Percentiles rank a stretch among this genome's conserved stretches.
These are phyloP conservation scores for Entomobrya multifasciata DNA, from an alignment of 2,888 invertebrate species.

Conservation along the genomic window DNA sequence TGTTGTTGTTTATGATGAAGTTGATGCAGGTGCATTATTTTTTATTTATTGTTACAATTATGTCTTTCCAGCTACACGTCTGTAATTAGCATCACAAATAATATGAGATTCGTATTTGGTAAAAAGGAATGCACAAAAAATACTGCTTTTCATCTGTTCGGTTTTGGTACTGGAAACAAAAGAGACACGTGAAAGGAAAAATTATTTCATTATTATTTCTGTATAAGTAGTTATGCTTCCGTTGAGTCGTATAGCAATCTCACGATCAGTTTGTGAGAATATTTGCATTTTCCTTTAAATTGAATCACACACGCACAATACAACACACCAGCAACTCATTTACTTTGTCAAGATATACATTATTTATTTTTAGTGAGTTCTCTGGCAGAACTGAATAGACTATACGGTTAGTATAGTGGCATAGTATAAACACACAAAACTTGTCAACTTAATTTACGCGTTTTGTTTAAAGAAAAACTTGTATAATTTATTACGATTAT, in stretches of 20 bases:
- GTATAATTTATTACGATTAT: constrained; percentile 62
- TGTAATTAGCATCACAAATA: constrained; percentile 52
- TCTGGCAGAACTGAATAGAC: background rate
- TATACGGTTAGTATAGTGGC: background rate
- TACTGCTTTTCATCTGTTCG: constrained; percentile 31
- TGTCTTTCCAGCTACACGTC: constrained; percentile 11
- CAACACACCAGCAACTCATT: background rate
- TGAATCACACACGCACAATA: background rate
- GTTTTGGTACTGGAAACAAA: background rate
- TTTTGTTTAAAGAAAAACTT: constrained; percentile 65
- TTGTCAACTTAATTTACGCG: constrained; percentile 68
- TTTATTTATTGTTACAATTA: constrained; percentile 39
- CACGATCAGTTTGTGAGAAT: background rate
- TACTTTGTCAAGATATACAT: background rate
- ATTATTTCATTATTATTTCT: background rate
- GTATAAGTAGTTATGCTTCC: background rate
- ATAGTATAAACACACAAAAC: constrained; percentile 17
- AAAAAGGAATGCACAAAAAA: constrained; percentile 17
- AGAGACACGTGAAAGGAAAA: constrained; percentile 17
- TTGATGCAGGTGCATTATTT: constrained; percentile 53
- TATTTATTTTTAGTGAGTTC: background rate
- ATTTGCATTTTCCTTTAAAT: constrained; percentile 18
- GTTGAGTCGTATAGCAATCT: background rate
- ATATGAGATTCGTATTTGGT: background rate
- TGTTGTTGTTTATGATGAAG: background rate